Evolutionary conservation across 2,797 vertebrate genomes (phyloP).

Genomic region (Poeciliopsis turneri): DNA sequence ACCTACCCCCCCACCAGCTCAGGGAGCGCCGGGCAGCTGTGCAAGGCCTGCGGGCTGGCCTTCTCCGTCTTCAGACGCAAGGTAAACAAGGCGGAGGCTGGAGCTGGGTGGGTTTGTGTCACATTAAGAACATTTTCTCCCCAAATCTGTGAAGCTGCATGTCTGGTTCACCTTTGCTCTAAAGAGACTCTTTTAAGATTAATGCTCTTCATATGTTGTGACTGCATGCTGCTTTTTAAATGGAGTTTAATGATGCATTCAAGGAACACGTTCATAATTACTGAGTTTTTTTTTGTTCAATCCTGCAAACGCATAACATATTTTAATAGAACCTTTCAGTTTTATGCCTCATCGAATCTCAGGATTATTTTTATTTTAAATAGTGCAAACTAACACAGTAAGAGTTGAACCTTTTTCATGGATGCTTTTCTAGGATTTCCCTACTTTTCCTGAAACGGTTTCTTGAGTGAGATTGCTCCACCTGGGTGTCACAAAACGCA

Average conservation of each 20-base stretch:
- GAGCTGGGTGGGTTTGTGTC: neutral
- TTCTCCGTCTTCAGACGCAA: slow-evolving; percentile 97
- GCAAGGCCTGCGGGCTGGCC: slow-evolving; percentile 94
- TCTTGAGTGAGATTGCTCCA: neutral
- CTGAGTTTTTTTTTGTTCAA: neutral
- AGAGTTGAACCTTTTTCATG: neutral
- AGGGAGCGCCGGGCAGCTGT: slow-evolving; percentile 85
- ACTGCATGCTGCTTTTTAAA: neutral
- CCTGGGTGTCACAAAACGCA: neutral
- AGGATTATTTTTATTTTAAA: neutral
- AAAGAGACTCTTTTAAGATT: neutral
- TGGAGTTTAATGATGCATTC: neutral
- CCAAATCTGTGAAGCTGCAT: neutral
- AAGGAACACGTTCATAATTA: neutral
- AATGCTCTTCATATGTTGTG: neutral
- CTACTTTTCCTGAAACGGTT: neutral
- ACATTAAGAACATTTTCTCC: neutral
- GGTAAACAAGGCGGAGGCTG: slow-evolving; percentile 70
- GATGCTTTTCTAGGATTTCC: neutral
- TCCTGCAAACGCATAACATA: neutral
- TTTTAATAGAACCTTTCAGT: neutral
- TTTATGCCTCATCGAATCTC: neutral
- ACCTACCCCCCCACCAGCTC: slow-evolving; percentile 86
- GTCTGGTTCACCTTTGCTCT: neutral
- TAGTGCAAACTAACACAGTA: neutral